Percentiles rank a stretch among this genome's conserved stretches.
phyloP scores from a whole-genome alignment of 2,113 vertebrate species.

The Garra rufa region DNA sequence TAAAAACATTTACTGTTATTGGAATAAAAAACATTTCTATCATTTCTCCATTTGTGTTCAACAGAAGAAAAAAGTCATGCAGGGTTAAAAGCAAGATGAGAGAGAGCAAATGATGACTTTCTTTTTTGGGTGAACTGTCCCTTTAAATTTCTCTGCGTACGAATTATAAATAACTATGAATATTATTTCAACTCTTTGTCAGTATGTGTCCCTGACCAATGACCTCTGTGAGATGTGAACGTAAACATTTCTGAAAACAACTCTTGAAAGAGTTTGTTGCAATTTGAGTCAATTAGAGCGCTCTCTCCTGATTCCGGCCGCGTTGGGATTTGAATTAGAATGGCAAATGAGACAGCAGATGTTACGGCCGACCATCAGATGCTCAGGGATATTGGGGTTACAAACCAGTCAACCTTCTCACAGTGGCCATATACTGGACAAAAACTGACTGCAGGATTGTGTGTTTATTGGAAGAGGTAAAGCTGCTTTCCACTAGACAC shows the following conservation, averaged over 20 bases:
- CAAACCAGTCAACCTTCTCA: constrained; percentile 53
- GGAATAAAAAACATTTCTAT: too few species aligned
- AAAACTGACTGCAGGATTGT: constrained; percentile 28
- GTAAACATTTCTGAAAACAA: constrained; percentile 46
- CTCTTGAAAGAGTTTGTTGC: constrained; percentile 52
- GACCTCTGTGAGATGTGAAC: constrained; percentile 4
- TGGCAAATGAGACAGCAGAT: constrained; percentile 62
- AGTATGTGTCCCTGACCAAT: constrained; percentile 17
- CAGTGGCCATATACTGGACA: constrained; percentile 45
- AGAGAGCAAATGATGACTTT: not conserved
- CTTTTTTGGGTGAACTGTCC: not conserved
- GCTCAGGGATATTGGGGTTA: constrained; percentile 60
- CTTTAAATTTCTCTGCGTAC: not conserved
- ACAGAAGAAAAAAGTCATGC: not conserved
- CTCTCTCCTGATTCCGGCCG: constrained; percentile 52
- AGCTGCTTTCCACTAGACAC: not conserved
- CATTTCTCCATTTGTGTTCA: not conserved
- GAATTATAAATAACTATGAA: not conserved
- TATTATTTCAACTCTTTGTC: constrained; percentile 11
- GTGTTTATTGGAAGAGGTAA: not conserved
- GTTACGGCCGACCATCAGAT: constrained; percentile 59
- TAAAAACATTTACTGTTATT: too few species aligned
- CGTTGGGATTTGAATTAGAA: constrained; percentile 62
- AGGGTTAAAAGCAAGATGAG: not conserved
- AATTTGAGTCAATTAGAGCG: constrained; percentile 57